A percentile compares a stretch with the other conserved stretches of the same genome.
These are phyloP conservation scores for Alcis repandata DNA, from an alignment of 2,888 invertebrate species.

Conservation along the genomic window DNA sequence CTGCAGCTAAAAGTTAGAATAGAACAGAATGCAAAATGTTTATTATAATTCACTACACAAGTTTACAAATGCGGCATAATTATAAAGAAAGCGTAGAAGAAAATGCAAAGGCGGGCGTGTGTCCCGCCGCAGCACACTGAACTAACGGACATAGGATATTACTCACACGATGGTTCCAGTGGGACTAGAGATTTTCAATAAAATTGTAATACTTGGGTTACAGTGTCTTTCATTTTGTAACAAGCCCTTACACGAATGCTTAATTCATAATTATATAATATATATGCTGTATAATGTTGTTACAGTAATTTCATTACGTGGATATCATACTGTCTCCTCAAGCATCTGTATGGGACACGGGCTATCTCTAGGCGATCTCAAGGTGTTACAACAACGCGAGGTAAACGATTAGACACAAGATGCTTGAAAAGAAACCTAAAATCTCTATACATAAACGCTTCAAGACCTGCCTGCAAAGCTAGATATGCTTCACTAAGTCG, in stretches of 20 bases:
- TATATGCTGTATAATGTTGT: slow-evolving; percentile 84
- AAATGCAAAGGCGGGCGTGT: slow-evolving; percentile 59
- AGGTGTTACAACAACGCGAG: slow-evolving; percentile 54
- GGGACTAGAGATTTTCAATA: slow-evolving; percentile 90
- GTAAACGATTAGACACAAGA: slow-evolving; percentile 64
- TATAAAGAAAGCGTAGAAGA: slow-evolving; percentile 83
- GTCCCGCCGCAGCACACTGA: slow-evolving; percentile 60
- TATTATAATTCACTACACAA: slow-evolving; percentile 79
- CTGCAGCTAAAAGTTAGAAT: slow-evolving; percentile 81
- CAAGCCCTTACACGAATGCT: slow-evolving; percentile 89
- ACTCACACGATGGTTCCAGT: slow-evolving; percentile 86
- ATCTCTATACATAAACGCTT: slow-evolving; percentile 85
- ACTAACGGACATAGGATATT: slow-evolving; percentile 64
- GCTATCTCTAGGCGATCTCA: slow-evolving; percentile 47
- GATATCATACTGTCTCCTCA: slow-evolving; percentile 81
- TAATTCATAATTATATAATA: slow-evolving; percentile 83
- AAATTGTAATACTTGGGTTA: slow-evolving; percentile 88
- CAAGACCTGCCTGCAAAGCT: slow-evolving; percentile 80
- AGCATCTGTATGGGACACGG: slow-evolving; percentile 73
- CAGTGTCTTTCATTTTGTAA: slow-evolving; percentile 87
- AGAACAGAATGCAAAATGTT: slow-evolving; percentile 84
- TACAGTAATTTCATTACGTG: slow-evolving; percentile 87
- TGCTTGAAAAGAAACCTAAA: slow-evolving; percentile 84
- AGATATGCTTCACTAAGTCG: slow-evolving; percentile 74
- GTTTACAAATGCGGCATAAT: slow-evolving; percentile 81